Conservation (phyloP, 2,888 invertebrate species). For the Acleris emargana region DNA sequence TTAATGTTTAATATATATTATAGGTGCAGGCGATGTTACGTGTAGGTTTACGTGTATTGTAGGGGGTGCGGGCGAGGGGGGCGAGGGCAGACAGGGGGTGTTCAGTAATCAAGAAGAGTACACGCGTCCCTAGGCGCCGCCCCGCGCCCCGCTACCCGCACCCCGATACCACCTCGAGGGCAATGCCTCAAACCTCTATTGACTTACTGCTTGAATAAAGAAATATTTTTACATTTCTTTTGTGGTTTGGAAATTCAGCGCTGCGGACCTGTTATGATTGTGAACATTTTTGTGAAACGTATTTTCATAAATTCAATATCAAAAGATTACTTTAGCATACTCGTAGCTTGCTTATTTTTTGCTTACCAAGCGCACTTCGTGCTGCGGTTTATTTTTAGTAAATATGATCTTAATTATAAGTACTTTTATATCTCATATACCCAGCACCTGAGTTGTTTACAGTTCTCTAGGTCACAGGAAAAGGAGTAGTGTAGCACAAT, state of each 20-base stretch:
- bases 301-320: not conserved
- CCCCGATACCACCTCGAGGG: conserved; percentile 67
- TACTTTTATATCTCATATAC: no score
- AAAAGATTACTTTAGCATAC: not conserved
- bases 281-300: conserved; percentile 1
- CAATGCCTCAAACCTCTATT: conserved; percentile 81
- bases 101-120: conserved; percentile 84
- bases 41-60: conserved; percentile 70
- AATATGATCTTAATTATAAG: no score
- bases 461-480: no score
- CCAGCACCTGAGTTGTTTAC: no score
- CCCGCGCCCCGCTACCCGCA: conserved; percentile 43
- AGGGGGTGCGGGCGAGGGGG: conserved; percentile 57
- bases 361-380: not conserved
- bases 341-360: not conserved
- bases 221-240: conserved; percentile 74
- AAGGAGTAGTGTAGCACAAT: no score
- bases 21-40: conserved; percentile 36
- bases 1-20: conserved; percentile 24
- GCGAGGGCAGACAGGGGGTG: conserved; percentile 57
- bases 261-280: conserved; percentile 34
- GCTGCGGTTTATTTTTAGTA: no score
- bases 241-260: conserved; percentile 71
- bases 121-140: conserved; percentile 75
- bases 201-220: conserved; percentile 72